Conservation (phyloP, 2,797 vertebrate species). For the Holocentrus rufus region DNA sequence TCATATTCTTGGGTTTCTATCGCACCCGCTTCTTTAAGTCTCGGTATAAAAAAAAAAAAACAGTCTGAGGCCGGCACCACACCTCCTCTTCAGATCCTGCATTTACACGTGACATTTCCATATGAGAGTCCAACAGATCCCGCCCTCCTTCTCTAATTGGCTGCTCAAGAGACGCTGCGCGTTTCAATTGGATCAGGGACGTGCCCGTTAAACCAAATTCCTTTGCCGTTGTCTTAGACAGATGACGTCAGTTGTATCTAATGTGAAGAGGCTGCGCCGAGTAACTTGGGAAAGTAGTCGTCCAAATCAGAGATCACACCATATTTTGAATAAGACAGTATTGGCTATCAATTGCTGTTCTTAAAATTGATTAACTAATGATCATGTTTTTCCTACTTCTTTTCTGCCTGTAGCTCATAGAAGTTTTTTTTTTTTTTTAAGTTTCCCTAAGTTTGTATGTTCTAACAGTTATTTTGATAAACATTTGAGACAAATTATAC, state of each 20-base stretch:
- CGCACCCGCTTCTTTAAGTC: slow-evolving; percentile 69
- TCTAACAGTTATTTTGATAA: not conserved
- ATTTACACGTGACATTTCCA: slow-evolving; percentile 75
- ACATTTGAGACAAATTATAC: too few species aligned
- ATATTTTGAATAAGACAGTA: not conserved
- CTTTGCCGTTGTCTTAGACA: slow-evolving; percentile 75
- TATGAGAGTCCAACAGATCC: slow-evolving; percentile 36
- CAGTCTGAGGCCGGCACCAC: slow-evolving; percentile 58
- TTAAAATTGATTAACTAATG: not conserved
- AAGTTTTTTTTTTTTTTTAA: not conserved
- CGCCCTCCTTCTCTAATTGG: slow-evolving; percentile 70
- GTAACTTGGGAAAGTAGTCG: slow-evolving; percentile 39
- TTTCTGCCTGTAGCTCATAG: not conserved
- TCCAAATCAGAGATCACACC: slow-evolving; percentile 9
- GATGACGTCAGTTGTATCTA: slow-evolving; percentile 79
- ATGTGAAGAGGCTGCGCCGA: slow-evolving; percentile 59
- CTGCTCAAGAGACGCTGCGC: slow-evolving; percentile 53
- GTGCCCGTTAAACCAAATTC: slow-evolving; percentile 68
- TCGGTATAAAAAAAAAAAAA: slow-evolving; percentile 32
- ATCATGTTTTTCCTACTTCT: not conserved
- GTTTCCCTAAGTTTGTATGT: slow-evolving; percentile 9
- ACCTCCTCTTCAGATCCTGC: slow-evolving; percentile 71
- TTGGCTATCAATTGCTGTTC: too few species aligned
- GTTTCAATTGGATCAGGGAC: slow-evolving; percentile 65
- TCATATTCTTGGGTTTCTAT: slow-evolving; percentile 1